Evolutionary conservation across 2,888 invertebrate genomes (phyloP), one percentile per base, ranked within the genome.

Genomic region (Portevinia maculata): DNA sequence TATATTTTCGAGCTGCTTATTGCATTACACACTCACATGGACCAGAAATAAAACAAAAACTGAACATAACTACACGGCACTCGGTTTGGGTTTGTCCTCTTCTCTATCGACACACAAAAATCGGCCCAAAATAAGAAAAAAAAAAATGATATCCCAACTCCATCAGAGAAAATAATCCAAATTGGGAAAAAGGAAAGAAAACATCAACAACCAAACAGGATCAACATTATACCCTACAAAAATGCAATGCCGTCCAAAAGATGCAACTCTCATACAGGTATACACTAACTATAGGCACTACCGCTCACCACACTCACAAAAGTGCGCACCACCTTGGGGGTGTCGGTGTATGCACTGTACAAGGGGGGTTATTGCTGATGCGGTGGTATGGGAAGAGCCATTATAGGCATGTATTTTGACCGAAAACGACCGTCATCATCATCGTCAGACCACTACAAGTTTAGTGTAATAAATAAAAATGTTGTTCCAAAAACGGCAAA

Each of bases 161-260:
- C 69, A 79, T 85, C 86, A 85, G 86, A 87, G 86, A 87, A 85
- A 86, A 87, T 87, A 87, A 88, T 87, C 86, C 88, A 88, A 88
- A 88, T 86, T 86, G 84, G 84, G 74, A 75, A 84, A 76, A 75
- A 76, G 59, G 64, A 71, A 81, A 65, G 52, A 81, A 59, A 75
- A 79, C 50, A 55, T 69, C 65, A 53, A 75, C 57, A 62, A 70
- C 60, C 71, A 83, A 81, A 60, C 79, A 78, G 81, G 81, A 84
- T 79, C 76, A 84, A 85, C 79, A 84, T 79, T 81, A 84, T 69
- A 84, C 60, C 76, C 75, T 79, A 70, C 70, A 84, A 76, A 84
- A 84, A 81, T 79, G 84, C 84, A 85, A 73, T 79, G 67, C 84
- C 73, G 69, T 79, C 59, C 79, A 60, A 75, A 75, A 79, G 84